Conservation (phyloP, 2,797 vertebrate genomes). For the Meda fulgida region DNA sequence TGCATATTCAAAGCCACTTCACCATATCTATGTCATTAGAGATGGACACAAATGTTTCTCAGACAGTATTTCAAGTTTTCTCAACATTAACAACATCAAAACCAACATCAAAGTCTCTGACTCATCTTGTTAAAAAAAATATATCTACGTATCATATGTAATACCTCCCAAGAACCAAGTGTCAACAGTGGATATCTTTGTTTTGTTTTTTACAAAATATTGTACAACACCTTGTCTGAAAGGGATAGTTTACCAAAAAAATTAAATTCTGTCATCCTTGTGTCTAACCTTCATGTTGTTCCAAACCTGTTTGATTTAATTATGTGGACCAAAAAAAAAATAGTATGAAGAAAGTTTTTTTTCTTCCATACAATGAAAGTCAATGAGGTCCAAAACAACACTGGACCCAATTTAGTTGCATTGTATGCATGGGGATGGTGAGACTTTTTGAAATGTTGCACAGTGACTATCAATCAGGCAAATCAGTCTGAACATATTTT, state of each 20-base stretch:
- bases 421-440: not conserved
- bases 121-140: not conserved
- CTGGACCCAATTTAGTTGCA: not conserved
- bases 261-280: not conserved
- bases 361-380: not conserved
- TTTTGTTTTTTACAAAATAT: constrained; percentile 25
- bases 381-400: not conserved
- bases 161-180: not conserved
- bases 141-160: not conserved
- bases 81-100: not conserved
- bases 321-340: too few species aligned
- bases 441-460: not conserved
- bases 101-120: constrained; percentile 2
- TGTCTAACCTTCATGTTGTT: not conserved
- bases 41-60: not conserved
- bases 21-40: not conserved
- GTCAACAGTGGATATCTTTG: not conserved
- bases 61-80: not conserved
- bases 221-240: not conserved
- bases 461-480: constrained; percentile 8
- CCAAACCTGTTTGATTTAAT: not conserved
- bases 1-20: constrained; percentile 18
- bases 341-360: not conserved
- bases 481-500: not conserved
- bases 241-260: not conserved